Conservation (phyloP, 2,113 vertebrate genomes). For the Dipodomys ordii region DNA sequence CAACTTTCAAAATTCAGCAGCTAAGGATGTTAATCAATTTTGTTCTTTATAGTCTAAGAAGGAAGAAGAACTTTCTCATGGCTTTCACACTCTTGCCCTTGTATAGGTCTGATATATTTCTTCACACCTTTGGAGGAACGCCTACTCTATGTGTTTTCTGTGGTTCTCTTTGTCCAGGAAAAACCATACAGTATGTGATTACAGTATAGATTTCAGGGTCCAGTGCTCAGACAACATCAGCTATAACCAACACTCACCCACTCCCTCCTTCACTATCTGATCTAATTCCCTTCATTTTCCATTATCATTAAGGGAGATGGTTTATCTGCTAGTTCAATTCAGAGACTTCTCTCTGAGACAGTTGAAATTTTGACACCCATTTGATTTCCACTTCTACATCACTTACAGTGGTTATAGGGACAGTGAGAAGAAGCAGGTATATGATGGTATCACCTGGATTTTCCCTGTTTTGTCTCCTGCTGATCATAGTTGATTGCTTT, state of each 20-base stretch:
- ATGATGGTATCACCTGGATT: neutral
- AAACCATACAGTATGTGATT: neutral
- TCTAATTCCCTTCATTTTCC: neutral
- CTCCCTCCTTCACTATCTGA: no score
- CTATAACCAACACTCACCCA: neutral
- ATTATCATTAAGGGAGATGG: no score
- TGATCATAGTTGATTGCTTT: neutral
- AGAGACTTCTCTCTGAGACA: neutral
- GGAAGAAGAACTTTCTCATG: neutral
- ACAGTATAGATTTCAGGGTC: neutral
- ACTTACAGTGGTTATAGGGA: neutral
- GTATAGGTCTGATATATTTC: rapidly evolving
- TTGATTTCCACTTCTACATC: neutral
- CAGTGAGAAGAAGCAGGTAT: rapidly evolving
- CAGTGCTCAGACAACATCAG: rapidly evolving
- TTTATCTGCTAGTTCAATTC: neutral
- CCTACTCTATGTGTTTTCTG: rapidly evolving
- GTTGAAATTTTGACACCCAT: neutral
- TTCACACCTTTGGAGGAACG: neutral
- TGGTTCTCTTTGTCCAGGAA: neutral
- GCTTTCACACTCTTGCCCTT: rapidly evolving
- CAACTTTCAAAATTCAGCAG: neutral
- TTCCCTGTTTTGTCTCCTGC: neutral
- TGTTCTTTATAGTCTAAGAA: neutral
- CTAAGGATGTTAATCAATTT: neutral